These are phyloP conservation scores for Tetramorium alpestre DNA, from an alignment of 1,140 invertebrate genomes.

Conservation along the genomic window DNA sequence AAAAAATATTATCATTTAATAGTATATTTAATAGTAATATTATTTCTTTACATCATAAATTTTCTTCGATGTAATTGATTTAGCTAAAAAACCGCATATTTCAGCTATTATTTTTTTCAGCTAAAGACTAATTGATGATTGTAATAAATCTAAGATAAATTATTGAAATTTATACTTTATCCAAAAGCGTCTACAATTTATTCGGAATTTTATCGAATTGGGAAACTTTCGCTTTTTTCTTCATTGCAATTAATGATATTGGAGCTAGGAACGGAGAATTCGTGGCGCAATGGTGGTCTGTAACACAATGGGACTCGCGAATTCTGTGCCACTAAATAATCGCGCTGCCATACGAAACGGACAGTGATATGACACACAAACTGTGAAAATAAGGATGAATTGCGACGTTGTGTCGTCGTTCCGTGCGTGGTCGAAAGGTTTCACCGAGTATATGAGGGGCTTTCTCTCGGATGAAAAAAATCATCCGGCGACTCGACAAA, in stretches of 20 bases:
- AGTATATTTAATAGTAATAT: background rate
- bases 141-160: background rate
- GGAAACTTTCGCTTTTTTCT: conserved; percentile 3
- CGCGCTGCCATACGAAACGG: conserved; percentile 43
- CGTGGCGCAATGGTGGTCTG: too few relatives aligned
- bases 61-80: background rate
- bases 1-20: background rate
- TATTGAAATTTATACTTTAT: background rate
- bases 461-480: conserved; percentile 61
- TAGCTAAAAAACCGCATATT: background rate
- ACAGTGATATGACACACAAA: conserved; percentile 61
- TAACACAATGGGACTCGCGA: background rate
- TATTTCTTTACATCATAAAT: background rate
- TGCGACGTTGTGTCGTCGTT: conserved; percentile 44
- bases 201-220: background rate
- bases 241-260: background rate
- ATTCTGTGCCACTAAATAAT: conserved; percentile 44
- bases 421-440: conserved; percentile 40
- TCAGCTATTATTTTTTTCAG: background rate
- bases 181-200: too few relatives aligned
- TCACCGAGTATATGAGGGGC: conserved; percentile 46
- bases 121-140: background rate
- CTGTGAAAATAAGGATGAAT: conserved; percentile 58
- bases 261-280: too few relatives aligned
- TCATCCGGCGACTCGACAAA: conserved; percentile 52